Evolutionary conservation across 2,797 vertebrate genomes (phyloP).

Genomic region (Myotis planiceps): DNA sequence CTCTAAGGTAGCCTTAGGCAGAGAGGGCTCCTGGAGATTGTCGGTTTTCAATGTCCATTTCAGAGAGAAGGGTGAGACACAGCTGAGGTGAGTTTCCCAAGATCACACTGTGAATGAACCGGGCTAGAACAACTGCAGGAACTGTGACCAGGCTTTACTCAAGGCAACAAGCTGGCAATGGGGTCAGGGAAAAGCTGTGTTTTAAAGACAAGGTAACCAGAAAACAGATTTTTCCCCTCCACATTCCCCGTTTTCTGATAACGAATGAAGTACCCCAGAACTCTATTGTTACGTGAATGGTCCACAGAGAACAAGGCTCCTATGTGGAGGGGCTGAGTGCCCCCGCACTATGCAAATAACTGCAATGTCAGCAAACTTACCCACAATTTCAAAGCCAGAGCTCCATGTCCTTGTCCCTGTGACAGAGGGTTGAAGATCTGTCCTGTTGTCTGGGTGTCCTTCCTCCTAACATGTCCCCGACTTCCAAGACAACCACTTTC

Average conservation of each 20-base stretch:
- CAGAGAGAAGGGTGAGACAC: neutral
- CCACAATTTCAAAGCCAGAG: neutral
- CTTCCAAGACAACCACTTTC: neutral
- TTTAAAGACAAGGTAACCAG: neutral
- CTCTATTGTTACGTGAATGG: neutral
- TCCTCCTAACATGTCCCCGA: neutral
- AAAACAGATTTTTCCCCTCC: neutral
- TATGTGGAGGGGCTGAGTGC: neutral
- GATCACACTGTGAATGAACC: neutral
- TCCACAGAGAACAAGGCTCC: neutral
- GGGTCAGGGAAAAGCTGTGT: neutral
- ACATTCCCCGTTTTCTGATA: neutral
- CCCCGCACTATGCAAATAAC: neutral
- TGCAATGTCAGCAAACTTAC: neutral
- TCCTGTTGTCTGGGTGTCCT: neutral
- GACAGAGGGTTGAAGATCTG: neutral
- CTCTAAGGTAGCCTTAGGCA: too few relatives aligned
- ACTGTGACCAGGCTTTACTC: neutral
- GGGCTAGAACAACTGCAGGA: neutral
- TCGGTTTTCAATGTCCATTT: neutral
- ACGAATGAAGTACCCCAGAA: neutral
- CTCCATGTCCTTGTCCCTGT: neutral
- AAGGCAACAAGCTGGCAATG: neutral
- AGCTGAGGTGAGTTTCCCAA: neutral
- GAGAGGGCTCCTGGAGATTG: neutral